phyloP scores from a whole-genome alignment of 2,113 vertebrate genomes.

The Hirundichthys speculiger region DNA sequence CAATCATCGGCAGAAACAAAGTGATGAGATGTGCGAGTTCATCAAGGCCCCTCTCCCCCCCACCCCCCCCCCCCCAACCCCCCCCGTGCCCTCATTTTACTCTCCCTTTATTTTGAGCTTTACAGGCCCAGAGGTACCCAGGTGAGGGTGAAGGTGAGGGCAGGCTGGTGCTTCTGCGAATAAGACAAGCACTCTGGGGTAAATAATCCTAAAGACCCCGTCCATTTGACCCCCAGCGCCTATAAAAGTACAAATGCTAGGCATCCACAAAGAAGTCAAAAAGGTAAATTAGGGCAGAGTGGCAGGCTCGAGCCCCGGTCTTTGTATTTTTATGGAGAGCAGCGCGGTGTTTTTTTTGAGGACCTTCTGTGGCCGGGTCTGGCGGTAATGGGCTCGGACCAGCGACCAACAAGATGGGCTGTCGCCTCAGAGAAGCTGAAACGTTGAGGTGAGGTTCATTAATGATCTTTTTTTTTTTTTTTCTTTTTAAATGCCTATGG shows the following conservation, averaged over 20 bases:
- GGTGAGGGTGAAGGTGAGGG: slow-evolving; percentile 74
- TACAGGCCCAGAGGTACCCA: slow-evolving; percentile 67
- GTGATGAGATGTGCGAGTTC: slow-evolving; percentile 72
- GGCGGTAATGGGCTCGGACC: slow-evolving; percentile 60
- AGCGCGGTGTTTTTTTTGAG: slow-evolving; percentile 47
- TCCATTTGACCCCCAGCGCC: slow-evolving; percentile 70
- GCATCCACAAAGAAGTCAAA: slow-evolving; percentile 59
- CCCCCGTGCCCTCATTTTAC: slow-evolving; percentile 15
- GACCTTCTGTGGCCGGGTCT: slow-evolving; percentile 53
- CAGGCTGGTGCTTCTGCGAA: slow-evolving; percentile 59
- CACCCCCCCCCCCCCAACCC: no score
- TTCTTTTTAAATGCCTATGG: slow-evolving; percentile 53
- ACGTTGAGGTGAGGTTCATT: slow-evolving; percentile 67
- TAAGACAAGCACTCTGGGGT: slow-evolving; percentile 63
- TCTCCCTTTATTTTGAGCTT: slow-evolving; percentile 54
- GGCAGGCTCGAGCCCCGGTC: slow-evolving; percentile 37
- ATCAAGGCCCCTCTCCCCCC: slow-evolving; percentile 46
- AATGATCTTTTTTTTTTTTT: slow-evolving; percentile 48
- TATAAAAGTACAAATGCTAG: slow-evolving; percentile 69
- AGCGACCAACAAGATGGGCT: slow-evolving; percentile 58
- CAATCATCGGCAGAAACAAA: slow-evolving; percentile 50
- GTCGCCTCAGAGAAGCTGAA: slow-evolving; percentile 47
- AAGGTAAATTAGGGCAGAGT: slow-evolving; percentile 64
- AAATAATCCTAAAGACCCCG: slow-evolving; percentile 65
- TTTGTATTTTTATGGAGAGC: slow-evolving; percentile 73